Evolutionary conservation across 2,113 vertebrate species (phyloP).

Genomic region (Zapus hudsonius): DNA sequence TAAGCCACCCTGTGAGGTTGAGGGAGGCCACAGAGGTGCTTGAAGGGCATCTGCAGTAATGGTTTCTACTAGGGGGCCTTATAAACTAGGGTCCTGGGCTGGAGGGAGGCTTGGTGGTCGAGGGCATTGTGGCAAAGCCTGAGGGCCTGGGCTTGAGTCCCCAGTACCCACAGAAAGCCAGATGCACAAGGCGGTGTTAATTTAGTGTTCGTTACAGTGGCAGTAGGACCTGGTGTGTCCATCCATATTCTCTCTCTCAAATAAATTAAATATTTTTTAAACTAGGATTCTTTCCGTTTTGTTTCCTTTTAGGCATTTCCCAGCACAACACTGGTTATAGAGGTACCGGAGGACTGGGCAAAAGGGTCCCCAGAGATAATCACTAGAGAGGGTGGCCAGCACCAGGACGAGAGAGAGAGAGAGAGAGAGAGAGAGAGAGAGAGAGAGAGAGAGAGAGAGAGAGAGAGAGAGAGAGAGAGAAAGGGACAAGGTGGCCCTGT

Average conservation of each 20-base stretch:
- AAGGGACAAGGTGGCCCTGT: too few species aligned
- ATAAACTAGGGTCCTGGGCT: slow-evolving; percentile 9
- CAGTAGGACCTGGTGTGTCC: too few species aligned
- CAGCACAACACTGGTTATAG: not conserved
- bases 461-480: too few species aligned
- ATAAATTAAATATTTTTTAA: not conserved
- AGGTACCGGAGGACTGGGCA: not conserved
- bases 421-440: too few species aligned
- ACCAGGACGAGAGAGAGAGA: not conserved
- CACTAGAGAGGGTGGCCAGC: not conserved
- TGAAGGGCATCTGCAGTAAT: not conserved
- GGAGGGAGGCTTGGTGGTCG: too few species aligned
- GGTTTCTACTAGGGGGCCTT: not conserved
- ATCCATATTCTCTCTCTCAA: too few species aligned
- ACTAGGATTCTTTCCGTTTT: slow-evolving; percentile 10
- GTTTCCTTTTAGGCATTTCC: slow-evolving; percentile 27
- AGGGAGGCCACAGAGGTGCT: not conserved
- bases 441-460: too few species aligned
- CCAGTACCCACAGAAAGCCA: too few species aligned
- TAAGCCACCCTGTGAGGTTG: not conserved
- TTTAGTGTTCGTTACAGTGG: too few species aligned
- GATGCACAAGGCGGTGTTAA: too few species aligned
- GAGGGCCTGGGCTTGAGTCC: too few species aligned
- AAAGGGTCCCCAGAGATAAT: not conserved
- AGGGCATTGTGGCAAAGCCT: too few species aligned